Evolutionary conservation across 2,797 vertebrate genomes (phyloP).

Genomic region (Anolis apletophallus): DNA sequence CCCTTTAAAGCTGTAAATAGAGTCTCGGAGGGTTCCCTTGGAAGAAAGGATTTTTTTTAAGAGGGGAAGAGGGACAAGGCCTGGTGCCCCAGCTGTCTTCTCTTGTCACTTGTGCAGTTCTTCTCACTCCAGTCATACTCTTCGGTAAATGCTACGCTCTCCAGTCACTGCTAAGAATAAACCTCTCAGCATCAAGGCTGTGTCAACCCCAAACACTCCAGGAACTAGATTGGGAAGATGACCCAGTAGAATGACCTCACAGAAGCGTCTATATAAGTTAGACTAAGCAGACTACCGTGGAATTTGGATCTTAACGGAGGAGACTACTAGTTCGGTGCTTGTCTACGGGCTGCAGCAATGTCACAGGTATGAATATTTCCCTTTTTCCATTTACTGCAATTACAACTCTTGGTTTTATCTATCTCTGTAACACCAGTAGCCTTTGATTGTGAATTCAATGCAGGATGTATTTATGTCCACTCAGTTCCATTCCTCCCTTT

Average conservation of each 20-base stretch:
- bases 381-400: accelerated
- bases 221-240: constrained; percentile 58
- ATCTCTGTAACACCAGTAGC: not conserved
- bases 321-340: not conserved
- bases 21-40: constrained; percentile 21
- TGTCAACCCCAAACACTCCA: constrained; percentile 53
- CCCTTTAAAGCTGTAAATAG: constrained; percentile 48
- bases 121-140: not conserved
- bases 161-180: constrained; percentile 80
- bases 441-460: not conserved
- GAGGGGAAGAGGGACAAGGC: not conserved
- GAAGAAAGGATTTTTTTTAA: not conserved
- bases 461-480: not conserved
- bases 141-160: constrained; percentile 15
- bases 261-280: constrained; percentile 74
- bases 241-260: constrained; percentile 67
- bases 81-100: constrained; percentile 62
- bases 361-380: constrained; percentile 75
- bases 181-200: constrained; percentile 54
- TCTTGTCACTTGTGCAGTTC: constrained; percentile 37
- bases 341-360: constrained; percentile 65
- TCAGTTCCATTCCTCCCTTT: not conserved
- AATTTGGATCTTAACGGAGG: constrained; percentile 49
- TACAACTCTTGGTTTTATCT: not conserved
- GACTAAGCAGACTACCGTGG: constrained; percentile 22